Conservation (phyloP, 35 echinoderm and acorn worm species). For the Amphiura filiformis region DNA sequence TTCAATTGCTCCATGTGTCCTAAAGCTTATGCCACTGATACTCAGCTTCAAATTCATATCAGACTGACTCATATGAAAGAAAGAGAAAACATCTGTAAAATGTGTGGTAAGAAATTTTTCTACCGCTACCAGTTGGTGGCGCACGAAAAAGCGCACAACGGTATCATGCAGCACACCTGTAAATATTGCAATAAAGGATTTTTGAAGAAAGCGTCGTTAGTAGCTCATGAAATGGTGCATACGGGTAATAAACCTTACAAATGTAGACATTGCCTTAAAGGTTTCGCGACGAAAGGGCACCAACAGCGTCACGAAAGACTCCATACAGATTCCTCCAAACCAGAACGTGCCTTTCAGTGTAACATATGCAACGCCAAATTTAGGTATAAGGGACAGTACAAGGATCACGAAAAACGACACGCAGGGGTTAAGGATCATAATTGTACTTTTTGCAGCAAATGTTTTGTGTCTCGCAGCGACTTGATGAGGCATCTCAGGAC, state of each 20-base stretch:
- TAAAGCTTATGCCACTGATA: background rate
- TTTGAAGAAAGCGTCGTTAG: background rate
- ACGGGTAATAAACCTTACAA: background rate
- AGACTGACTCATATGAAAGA: conserved; percentile 8
- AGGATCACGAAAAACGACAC: background rate
- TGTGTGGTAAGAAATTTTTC: background rate
- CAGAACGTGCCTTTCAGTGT: background rate
- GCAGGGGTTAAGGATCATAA: background rate
- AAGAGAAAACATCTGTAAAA: background rate
- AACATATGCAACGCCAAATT: background rate
- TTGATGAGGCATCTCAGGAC: background rate
- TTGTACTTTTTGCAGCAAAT: background rate
- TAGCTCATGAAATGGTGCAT: background rate
- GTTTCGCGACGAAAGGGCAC: background rate
- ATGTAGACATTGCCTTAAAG: background rate
- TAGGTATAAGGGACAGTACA: background rate
- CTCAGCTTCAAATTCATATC: background rate
- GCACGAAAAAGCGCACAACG: background rate
- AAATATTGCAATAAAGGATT: conserved; percentile 1
- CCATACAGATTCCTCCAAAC: background rate
- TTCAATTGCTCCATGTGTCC: background rate
- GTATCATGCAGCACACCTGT: background rate
- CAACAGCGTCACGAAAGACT: background rate
- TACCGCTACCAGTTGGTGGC: background rate
- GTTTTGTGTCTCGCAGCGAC: background rate